phyloP scores from a whole-genome alignment of 2,888 invertebrate genomes.

The Ernsta delagoae region DNA sequence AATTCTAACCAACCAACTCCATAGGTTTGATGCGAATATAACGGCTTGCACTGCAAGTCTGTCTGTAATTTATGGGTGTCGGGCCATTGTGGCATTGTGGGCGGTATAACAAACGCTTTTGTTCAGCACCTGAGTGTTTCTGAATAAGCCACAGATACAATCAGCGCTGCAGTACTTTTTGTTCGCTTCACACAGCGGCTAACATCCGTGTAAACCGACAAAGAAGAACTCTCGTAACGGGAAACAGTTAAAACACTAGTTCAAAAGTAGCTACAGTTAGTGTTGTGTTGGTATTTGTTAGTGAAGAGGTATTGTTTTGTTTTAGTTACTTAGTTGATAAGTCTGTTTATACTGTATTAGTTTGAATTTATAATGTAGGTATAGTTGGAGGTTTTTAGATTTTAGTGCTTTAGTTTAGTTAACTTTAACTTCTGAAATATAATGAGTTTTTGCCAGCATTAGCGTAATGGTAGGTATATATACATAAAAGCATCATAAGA shows the following conservation, averaged over 20 bases:
- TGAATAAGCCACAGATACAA: constrained; percentile 68
- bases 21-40: constrained; percentile 6
- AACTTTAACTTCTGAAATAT: too few relatives aligned
- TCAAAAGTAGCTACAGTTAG: constrained; percentile 3
- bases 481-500: too few relatives aligned
- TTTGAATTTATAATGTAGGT: background rate
- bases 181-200: constrained; percentile 47
- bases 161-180: constrained; percentile 46
- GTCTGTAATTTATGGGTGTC: constrained; percentile 58
- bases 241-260: constrained; percentile 13
- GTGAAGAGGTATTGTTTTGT: background rate
- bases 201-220: constrained; percentile 9
- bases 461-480: too few relatives aligned
- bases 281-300: background rate
- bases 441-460: too few relatives aligned
- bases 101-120: constrained; percentile 53
- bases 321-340: background rate
- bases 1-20: too few relatives aligned
- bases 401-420: too few relatives aligned
- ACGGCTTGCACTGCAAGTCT: constrained; percentile 4
- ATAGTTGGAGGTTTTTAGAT: too few relatives aligned
- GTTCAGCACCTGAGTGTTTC: constrained; percentile 58
- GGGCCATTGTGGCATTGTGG: constrained; percentile 62
- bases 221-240: constrained; percentile 4
- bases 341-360: background rate